Evolutionary conservation across 2,888 invertebrate genomes (phyloP).

Genomic region (Drosophila anomelani): DNA sequence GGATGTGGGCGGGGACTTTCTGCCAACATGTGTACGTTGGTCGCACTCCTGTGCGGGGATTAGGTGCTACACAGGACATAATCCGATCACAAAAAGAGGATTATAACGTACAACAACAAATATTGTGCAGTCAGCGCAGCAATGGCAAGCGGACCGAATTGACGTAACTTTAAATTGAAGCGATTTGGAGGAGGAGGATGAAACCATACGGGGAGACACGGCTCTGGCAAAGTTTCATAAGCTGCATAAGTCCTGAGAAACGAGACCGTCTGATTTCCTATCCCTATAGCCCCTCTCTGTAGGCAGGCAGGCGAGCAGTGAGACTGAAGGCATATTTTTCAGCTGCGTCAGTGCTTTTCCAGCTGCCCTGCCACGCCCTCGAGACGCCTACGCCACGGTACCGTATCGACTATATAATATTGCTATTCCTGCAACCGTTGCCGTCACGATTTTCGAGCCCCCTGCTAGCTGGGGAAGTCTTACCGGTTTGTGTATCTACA

Average conservation of each 20-base stretch:
- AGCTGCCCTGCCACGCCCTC: constrained; percentile 10
- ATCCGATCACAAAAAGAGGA: constrained; percentile 79
- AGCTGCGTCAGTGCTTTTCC: constrained; percentile 36
- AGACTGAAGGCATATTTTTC: constrained; percentile 52
- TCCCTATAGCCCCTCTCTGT: constrained; percentile 8
- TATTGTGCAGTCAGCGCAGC: constrained; percentile 33
- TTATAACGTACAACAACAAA: constrained; percentile 67
- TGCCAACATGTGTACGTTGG: constrained; percentile 25
- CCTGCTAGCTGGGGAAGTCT: constrained; percentile 56
- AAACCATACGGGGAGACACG: constrained; percentile 4
- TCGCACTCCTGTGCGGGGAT: constrained; percentile 50
- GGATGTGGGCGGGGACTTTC: constrained; percentile 21
- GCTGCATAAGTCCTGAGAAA: constrained; percentile 51
- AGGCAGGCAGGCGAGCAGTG: constrained; percentile 35
- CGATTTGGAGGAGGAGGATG: constrained; percentile 18
- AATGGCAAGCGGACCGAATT: constrained; percentile 29
- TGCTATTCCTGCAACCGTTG: constrained; percentile 39
- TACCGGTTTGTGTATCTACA: constrained; percentile 66
- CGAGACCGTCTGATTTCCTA: constrained; percentile 19
- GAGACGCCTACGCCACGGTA: constrained; percentile 11
- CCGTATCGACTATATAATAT: constrained; percentile 31
- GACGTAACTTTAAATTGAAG: constrained; percentile 67
- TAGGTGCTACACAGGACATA: constrained; percentile 75
- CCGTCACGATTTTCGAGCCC: constrained; percentile 63
- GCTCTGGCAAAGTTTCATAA: constrained; percentile 63